Evolutionary conservation across 2,113 vertebrate genomes (phyloP).

Genomic region (Dasyornis broadbenti): DNA sequence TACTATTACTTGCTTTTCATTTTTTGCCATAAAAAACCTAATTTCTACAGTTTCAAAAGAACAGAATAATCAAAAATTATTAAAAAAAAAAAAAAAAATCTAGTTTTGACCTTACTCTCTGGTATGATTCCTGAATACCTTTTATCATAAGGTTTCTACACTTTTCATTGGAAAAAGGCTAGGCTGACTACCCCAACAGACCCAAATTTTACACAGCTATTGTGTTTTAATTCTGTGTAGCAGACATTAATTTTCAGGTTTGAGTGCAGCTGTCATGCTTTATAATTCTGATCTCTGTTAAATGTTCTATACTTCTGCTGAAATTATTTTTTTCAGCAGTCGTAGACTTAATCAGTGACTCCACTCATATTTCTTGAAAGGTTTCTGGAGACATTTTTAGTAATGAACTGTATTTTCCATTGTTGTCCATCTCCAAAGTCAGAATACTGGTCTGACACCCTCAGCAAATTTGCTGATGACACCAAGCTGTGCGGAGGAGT

Average conservation of each 20-base stretch:
- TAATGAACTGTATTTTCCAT: neutral
- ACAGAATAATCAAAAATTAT: neutral
- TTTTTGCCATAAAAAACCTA: neutral
- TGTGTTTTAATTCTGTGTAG: neutral
- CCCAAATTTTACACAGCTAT: neutral
- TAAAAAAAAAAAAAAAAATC: neutral
- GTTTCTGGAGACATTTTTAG: neutral
- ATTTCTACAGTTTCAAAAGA: neutral
- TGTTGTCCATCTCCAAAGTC: neutral
- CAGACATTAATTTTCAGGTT: neutral
- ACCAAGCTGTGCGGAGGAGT: accelerated
- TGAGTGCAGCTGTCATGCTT: neutral
- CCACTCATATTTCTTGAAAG: neutral
- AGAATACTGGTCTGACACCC: neutral
- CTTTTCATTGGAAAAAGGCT: neutral
- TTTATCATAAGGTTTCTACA: neutral
- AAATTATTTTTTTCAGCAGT: neutral
- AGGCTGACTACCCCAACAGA: neutral
- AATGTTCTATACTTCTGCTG: neutral
- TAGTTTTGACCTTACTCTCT: neutral
- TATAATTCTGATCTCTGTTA: neutral
- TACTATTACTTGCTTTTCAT: neutral
- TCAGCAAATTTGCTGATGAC: neutral
- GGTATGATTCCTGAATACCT: neutral
- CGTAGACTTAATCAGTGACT: neutral